These are phyloP conservation scores for Leptopterna dolabrata DNA, from an alignment of 2,888 invertebrate genomes.

Conservation along the genomic window DNA sequence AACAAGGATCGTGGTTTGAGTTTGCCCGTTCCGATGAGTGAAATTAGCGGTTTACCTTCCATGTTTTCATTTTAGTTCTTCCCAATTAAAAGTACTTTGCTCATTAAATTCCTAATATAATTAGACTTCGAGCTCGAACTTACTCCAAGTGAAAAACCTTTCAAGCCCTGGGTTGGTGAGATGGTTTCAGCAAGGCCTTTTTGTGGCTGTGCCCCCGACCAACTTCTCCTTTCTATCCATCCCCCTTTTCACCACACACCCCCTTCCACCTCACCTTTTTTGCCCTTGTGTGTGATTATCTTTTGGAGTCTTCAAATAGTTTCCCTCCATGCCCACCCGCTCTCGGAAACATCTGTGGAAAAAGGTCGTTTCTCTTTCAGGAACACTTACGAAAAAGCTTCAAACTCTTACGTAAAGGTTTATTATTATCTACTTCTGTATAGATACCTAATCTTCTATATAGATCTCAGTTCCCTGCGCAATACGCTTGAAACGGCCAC, in stretches of 20 bases:
- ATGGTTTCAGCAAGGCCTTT: background rate
- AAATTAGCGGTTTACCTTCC: constrained; percentile 28
- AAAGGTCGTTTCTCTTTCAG: too few relatives aligned
- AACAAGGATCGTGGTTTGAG: background rate
- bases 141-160: constrained; percentile 12
- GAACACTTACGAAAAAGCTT: too few relatives aligned
- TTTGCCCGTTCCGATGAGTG: constrained; percentile 4
- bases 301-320: constrained; percentile 17
- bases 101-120: constrained; percentile 27
- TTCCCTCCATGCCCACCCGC: background rate
- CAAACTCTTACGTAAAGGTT: too few relatives aligned
- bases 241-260: background rate
- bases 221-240: background rate
- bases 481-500: too few relatives aligned
- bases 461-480: too few relatives aligned
- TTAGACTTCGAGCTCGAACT: background rate
- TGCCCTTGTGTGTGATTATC: background rate
- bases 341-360: background rate
- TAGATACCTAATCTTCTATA: too few relatives aligned
- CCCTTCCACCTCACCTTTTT: too few relatives aligned
- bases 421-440: too few relatives aligned
- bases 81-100: constrained; percentile 24
- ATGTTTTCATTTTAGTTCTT: constrained; percentile 22
- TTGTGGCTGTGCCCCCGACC: background rate
- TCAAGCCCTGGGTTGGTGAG: background rate